Evolutionary conservation across 2,888 invertebrate genomes (phyloP).

Genomic region (Epiblema foenella): DNA sequence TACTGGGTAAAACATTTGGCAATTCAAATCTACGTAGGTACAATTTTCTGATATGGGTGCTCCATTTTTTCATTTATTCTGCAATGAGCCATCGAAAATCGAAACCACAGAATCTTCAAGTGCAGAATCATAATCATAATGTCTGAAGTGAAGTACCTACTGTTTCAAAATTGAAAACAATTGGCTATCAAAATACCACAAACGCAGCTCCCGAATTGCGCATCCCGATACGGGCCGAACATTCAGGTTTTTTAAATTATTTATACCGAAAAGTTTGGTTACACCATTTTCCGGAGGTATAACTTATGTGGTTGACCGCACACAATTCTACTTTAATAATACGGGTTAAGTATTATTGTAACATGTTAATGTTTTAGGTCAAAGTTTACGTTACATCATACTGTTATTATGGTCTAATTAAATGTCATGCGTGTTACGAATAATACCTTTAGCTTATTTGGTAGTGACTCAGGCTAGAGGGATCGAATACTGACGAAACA

Average conservation of each 20-base stretch:
- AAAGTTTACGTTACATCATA: neutral
- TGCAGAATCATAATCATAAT: slow-evolving; percentile 11
- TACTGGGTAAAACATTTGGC: too few relatives aligned
- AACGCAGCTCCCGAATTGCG: slow-evolving; percentile 71
- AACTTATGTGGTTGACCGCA: slow-evolving; percentile 53
- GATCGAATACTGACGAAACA: neutral
- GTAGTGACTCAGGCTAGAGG: too few relatives aligned
- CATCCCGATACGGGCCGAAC: slow-evolving; percentile 65
- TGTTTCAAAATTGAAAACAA: slow-evolving; percentile 37
- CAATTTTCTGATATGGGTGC: too few relatives aligned
- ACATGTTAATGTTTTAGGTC: slow-evolving; percentile 47
- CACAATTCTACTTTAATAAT: slow-evolving; percentile 52
- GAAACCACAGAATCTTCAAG: slow-evolving; percentile 15
- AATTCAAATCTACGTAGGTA: too few relatives aligned
- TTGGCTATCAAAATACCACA: slow-evolving; percentile 46
- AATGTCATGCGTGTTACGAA: neutral
- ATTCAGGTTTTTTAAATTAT: slow-evolving; percentile 55
- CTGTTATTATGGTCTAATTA: neutral
- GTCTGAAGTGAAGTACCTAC: neutral
- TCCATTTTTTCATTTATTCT: neutral
- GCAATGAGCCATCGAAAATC: slow-evolving; percentile 7
- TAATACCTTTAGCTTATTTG: too few relatives aligned
- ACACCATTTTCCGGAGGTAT: slow-evolving; percentile 48
- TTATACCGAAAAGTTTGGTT: slow-evolving; percentile 48
- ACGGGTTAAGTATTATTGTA: slow-evolving; percentile 50